Conservation (phyloP, 2,113 vertebrate species). For the Lamprotornis superbus region DNA sequence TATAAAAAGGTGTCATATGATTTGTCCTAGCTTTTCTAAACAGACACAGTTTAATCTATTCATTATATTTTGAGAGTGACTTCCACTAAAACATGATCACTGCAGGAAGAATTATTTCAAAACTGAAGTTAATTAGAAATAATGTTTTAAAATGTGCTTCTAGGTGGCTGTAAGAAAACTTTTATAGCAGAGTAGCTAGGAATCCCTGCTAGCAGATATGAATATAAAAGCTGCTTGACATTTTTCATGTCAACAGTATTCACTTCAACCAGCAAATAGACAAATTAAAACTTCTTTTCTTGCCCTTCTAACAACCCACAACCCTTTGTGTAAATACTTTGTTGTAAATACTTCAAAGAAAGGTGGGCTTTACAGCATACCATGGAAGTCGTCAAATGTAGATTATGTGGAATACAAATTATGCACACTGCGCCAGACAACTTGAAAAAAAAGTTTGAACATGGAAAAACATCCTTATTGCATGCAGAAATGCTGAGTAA, state of each 20-base stretch:
- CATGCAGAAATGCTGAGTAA: not conserved
- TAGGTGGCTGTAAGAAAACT: not conserved
- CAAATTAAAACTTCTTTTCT: not conserved
- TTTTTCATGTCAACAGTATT: not conserved
- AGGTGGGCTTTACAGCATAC: not conserved
- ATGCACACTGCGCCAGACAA: not conserved
- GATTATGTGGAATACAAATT: not conserved
- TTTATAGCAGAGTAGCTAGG: not conserved
- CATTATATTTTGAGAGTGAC: not conserved
- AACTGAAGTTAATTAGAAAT: not conserved
- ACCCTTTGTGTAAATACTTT: not conserved
- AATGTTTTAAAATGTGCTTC: not conserved
- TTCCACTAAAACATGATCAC: not conserved
- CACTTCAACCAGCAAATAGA: not conserved
- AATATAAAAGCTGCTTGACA: not conserved
- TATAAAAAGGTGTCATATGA: not conserved
- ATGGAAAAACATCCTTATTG: not conserved
- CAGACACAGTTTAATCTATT: not conserved
- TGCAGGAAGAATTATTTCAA: not conserved
- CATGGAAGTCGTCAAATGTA: not conserved
- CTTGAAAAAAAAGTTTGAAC: not conserved
- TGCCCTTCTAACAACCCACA: not conserved
- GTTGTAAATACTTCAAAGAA: not conserved
- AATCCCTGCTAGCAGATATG: not conserved
- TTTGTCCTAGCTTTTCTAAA: not conserved